A percentile compares a stretch with the other conserved stretches of the same genome.
These are phyloP conservation scores for Drosophila planitibia DNA, from an alignment of 2,888 invertebrate species.

Conservation along the genomic window DNA sequence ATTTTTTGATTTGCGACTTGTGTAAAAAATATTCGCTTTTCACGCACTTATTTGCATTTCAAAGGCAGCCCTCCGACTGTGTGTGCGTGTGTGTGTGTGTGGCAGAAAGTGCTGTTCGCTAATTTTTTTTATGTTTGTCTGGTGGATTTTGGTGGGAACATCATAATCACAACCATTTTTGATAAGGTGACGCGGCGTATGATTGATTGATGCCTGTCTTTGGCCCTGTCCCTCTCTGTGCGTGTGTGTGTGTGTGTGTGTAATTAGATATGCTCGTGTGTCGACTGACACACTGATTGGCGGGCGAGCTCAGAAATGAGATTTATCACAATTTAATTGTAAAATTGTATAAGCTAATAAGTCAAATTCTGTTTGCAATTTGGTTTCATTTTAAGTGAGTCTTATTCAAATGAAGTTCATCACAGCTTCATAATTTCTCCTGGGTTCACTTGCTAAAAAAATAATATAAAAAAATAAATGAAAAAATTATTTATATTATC, in stretches of 20 bases:
- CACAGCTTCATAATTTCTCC: neutral
- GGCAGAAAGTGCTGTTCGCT: constrained; percentile 4
- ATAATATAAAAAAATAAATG: neutral
- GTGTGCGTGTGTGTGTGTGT: constrained; percentile 14
- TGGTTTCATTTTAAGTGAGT: constrained; percentile 2
- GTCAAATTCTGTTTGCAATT: constrained; percentile 31
- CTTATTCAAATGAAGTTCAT: constrained; percentile 7
- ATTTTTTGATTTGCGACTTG: constrained; percentile 54
- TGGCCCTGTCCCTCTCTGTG: neutral
- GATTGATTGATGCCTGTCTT: constrained; percentile 70
- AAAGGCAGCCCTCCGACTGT: constrained; percentile 45
- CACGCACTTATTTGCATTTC: constrained; percentile 74
- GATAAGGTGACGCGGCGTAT: constrained; percentile 63
- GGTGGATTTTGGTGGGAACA: constrained; percentile 49
- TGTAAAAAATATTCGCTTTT: constrained; percentile 46
- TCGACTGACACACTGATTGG: constrained; percentile 51
- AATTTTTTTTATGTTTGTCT: constrained; percentile 10
- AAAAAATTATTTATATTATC: neutral
- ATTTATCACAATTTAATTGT: constrained; percentile 38
- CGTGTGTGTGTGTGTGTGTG: constrained; percentile 17
- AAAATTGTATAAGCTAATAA: constrained; percentile 35
- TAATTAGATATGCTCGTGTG: constrained; percentile 60
- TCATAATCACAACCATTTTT: constrained; percentile 51
- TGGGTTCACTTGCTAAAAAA: neutral
- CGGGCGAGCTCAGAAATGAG: constrained; percentile 6